Evolutionary conservation across 2,113 vertebrate genomes (phyloP).

Genomic region (Buteo buteo): DNA sequence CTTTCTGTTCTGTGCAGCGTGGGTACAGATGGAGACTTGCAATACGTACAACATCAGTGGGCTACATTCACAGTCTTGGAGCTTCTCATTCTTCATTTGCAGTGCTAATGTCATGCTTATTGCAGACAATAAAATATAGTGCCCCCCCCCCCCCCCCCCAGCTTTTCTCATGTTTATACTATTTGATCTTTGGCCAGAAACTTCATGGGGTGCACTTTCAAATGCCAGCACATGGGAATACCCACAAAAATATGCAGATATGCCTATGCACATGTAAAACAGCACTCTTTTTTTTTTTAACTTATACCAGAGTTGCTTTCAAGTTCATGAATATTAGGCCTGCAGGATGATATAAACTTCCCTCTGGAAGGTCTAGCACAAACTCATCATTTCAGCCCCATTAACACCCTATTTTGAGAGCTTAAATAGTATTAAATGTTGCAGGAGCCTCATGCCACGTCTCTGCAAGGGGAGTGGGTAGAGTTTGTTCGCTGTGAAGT

Average conservation of each 20-base stretch:
- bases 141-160: not conserved
- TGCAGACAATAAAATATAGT: not conserved
- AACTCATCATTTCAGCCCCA: not conserved
- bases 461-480: not conserved
- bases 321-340: not conserved
- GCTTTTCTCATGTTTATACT: not conserved
- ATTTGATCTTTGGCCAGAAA: not conserved
- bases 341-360: not conserved
- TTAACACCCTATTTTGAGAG: not conserved
- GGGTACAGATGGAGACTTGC: not conserved
- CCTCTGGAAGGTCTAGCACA: not conserved
- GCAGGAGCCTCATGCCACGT: not conserved
- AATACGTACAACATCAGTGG: rapidly evolving
- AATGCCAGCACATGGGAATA: not conserved
- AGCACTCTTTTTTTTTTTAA: not conserved
- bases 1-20: not conserved
- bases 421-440: not conserved
- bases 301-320: not conserved
- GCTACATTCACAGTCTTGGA: not conserved
- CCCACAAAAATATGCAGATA: not conserved
- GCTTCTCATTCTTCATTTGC: not conserved
- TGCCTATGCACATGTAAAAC: not conserved
- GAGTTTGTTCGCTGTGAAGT: constrained; percentile 47
- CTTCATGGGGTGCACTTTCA: not conserved
- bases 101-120: not conserved